Conservation (phyloP, 1,140 invertebrate species). For the Eueides isabella region DNA sequence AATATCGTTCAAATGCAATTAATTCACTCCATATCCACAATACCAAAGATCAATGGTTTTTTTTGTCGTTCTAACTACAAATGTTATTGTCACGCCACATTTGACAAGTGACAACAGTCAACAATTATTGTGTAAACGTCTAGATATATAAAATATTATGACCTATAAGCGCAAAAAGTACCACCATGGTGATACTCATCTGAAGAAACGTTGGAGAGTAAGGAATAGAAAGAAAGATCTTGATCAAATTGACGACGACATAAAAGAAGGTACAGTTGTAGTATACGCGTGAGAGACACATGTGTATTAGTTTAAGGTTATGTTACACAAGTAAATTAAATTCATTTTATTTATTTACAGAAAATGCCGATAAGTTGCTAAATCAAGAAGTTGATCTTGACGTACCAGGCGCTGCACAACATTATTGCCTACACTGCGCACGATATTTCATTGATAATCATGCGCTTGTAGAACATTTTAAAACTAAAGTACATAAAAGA, state of each 20-base stretch:
- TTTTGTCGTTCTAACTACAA: too few species aligned
- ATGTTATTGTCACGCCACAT: not conserved
- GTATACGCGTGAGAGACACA: constrained; percentile 36
- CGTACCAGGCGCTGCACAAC: constrained; percentile 93
- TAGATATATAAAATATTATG: constrained; percentile 65
- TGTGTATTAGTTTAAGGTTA: constrained; percentile 40
- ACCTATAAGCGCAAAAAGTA: constrained; percentile 89
- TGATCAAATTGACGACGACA: constrained; percentile 85
- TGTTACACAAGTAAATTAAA: constrained; percentile 15
- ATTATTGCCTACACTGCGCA: constrained; percentile 97
- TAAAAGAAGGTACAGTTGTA: constrained; percentile 68
- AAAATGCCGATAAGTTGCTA: constrained; percentile 88
- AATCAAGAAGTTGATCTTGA: constrained; percentile 95
- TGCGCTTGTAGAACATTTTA: constrained; percentile 92
- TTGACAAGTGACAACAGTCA: constrained; percentile 23
- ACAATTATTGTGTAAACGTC: constrained; percentile 12
- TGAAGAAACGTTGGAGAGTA: constrained; percentile 88
- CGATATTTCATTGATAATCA: constrained; percentile 93
- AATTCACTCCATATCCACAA: too few species aligned
- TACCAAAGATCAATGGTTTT: too few species aligned
- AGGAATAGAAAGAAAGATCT: constrained; percentile 89
- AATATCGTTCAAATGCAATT: too few species aligned
- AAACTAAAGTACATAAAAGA: constrained; percentile 95
- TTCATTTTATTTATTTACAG: constrained; percentile 54
- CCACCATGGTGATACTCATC: constrained; percentile 89